Conservation (phyloP, 2,797 vertebrate genomes). For the Falco concolor region DNA sequence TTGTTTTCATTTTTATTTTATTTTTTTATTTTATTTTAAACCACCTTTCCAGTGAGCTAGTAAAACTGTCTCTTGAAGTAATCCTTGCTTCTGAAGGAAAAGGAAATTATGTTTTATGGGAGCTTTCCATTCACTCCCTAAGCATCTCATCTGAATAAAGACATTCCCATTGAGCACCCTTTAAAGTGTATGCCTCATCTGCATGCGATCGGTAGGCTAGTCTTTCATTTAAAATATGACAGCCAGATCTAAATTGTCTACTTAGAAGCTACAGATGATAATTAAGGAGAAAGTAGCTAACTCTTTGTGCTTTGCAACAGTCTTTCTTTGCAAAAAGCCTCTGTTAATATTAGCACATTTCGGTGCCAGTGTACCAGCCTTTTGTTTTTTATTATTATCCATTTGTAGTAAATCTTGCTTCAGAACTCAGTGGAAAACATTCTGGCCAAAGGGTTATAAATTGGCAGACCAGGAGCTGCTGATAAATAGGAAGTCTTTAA, state of each 20-base stretch:
- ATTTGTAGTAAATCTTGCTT: not conserved
- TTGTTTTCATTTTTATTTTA: not conserved
- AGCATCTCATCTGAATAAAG: constrained; percentile 18
- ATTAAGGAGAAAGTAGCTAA: constrained; percentile 3
- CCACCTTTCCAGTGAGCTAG: not conserved
- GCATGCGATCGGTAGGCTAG: not conserved
- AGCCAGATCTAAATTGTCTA: constrained; percentile 26
- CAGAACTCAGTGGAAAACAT: not conserved
- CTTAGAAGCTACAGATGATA: constrained; percentile 26
- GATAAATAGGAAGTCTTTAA: not conserved
- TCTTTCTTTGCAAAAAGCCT: not conserved
- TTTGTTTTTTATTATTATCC: not conserved
- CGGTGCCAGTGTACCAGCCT: not conserved
- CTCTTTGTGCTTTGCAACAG: not conserved
- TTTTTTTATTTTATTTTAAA: not conserved
- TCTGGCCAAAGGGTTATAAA: not conserved
- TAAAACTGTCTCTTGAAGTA: constrained; percentile 8
- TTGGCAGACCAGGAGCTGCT: not conserved
- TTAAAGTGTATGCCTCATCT: not conserved
- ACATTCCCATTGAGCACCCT: not conserved
- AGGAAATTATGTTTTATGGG: constrained; percentile 16
- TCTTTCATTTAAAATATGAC: constrained; percentile 1
- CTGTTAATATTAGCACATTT: not conserved
- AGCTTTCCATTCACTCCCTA: not conserved
- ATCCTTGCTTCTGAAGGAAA: not conserved